Evolutionary conservation across 2,888 invertebrate genomes (phyloP).

Genomic region (Tillus elongatus): DNA sequence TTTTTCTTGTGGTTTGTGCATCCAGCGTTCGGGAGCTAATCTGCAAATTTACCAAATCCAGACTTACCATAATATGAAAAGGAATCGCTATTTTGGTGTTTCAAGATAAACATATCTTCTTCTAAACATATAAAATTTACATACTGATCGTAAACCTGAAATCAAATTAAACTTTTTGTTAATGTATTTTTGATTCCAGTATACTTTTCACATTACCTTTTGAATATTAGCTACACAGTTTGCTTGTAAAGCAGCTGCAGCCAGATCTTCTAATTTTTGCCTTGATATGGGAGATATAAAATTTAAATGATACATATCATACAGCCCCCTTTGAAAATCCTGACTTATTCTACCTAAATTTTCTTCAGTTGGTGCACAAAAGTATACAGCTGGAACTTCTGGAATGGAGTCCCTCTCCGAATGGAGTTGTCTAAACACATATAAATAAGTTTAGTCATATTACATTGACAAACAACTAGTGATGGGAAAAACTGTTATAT

Average conservation of each 20-base stretch:
- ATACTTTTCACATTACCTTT: too few species aligned
- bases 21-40: too few species aligned
- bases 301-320: slow-evolving; percentile 93
- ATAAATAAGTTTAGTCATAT: neutral
- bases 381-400: slow-evolving; percentile 97
- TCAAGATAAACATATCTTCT: slow-evolving; percentile 91
- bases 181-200: too few species aligned
- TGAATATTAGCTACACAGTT: slow-evolving; percentile 87
- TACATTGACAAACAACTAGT: too few species aligned
- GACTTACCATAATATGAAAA: slow-evolving; percentile 90
- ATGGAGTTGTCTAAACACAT: slow-evolving; percentile 68
- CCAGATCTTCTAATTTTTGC: slow-evolving; percentile 90
- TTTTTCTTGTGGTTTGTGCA: too few species aligned
- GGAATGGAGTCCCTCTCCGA: slow-evolving; percentile 88
- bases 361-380: slow-evolving; percentile 92
- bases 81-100: slow-evolving; percentile 84
- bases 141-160: slow-evolving; percentile 90
- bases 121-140: slow-evolving; percentile 96
- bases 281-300: slow-evolving; percentile 92
- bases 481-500: too few species aligned
- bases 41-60: too few species aligned
- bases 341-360: slow-evolving; percentile 90
- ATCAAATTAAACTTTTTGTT: too few species aligned
- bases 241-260: slow-evolving; percentile 82
- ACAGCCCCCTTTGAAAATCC: slow-evolving; percentile 78